Base-by-base conservation (phyloP, 2,888 invertebrate genomes). In the Lasioglossum malachurum region DNA sequence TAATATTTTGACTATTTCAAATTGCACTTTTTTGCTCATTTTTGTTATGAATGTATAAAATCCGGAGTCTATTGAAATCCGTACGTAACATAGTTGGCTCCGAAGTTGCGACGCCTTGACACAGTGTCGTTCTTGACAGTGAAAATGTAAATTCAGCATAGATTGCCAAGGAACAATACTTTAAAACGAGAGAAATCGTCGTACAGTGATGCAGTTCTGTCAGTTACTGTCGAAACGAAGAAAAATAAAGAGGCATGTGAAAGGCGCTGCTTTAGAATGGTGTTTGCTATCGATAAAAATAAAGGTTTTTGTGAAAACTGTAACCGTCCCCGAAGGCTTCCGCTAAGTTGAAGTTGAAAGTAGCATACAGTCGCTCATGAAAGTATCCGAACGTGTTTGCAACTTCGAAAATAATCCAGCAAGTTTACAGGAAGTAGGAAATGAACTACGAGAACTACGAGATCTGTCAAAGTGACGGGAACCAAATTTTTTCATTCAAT, bases 161-260 rank as follows among this genome's bases (percentile, higher is more conserved):
- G 16, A 44, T 41, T 14, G 8, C 19, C 41, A 64, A 23, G 41
- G 75, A 76, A 64, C 2, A 4, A 72, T 35, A 23, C 4, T 12
- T 72, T 75, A n/a, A 53, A 76, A 27, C 27, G 71, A 78, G 84
- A 82, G 82, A 84, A 84, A 84, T 82, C 82, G 73, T 80, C 64
- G 38, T 69, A 49, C 4, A 69, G 74, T 74, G 73, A 82, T 49
- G 10, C 38, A 14, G 46, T 41, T 31, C 4, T 53, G 57, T 8
- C 12, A 53, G 64, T 67, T 27, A 23, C 27, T 64, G 41, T 19
- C 57, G 76, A 69, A 82, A 23, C 73, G 38, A 60, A 44, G 10
- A 74, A 74, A 73, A 77, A 67, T 49, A 75, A 73, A 57, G 74
- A 57, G 46, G 38, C 10, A 60, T 57, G 82, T 84, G 82, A 82